Evolutionary conservation across 2,888 invertebrate genomes (phyloP), one percentile per base, ranked within the genome.

Genomic region (Lamellibrachia satsuma): DNA sequence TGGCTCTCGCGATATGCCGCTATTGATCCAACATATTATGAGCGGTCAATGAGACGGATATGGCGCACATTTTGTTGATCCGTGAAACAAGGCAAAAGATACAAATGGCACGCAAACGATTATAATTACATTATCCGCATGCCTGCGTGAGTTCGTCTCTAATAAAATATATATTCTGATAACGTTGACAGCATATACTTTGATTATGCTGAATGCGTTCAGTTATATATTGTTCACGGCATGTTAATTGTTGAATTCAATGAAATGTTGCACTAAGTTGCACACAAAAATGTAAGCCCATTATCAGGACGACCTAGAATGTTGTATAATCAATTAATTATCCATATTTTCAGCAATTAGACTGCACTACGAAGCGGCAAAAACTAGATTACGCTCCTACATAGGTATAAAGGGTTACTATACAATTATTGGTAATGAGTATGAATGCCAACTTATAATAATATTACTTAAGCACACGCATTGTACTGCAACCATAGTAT

Each of bases 31-130:
- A 6, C 75, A 22, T 75, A 75, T 75, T 75, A 75, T 75, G 75
- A 4, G 75, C 75, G 75, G 75, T 75, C 75, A 75, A 75, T 22
- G 75, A 75, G 22, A 75, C 75, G 75, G n/a, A 75, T 15, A 75
- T 22, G 75, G 75, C 75, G 3, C 75, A 75, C 15, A 22, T 75
- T 75, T 75, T 75, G 75, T 75, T 75, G 75, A 75, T 75, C 75
- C 15, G 75, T 75, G 75, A 6, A 75, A 75, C 75, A 22, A 15
- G 75, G 22, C 75, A 75, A 22, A 75, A 22, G n/a, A 75, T 22
- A 75, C 75, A 75, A 75, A 75, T 75, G 75, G 75, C 75, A 75
- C 75, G 75, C 75, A 75, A 15, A 75, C 75, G 75, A 75, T 75
- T 75, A 75, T 15, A 39, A 39, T 39, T 39, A 75, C 2, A n/a